Base-by-base conservation (phyloP, 1,140 invertebrate genomes). In the Neodiprion virginianus region DNA sequence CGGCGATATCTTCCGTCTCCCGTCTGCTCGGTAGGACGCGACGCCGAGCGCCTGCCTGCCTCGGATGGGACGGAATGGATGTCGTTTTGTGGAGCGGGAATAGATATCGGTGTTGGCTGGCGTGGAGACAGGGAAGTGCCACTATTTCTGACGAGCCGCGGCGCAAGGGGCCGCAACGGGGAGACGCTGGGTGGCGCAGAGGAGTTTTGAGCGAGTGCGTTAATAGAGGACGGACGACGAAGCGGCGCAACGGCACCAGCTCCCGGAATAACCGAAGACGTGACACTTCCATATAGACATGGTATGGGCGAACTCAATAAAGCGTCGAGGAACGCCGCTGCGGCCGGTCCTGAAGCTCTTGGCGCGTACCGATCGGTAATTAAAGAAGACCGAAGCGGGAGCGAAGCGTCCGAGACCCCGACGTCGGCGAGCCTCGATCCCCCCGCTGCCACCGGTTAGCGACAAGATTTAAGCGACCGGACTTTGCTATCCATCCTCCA, bases 21-120 rank as follows among this genome's bases (percentile, higher is more conserved):
- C 28, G 28, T 40, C 28, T 40, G 28, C 28, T 40, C 5, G 28
- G 1, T 1, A 40, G 28, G 28, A 40, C 28, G 28, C 28, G 28
- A 40, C 28, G 28, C 28, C 28, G 28, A 40, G 28, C 28, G 28
- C 28, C 28, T 40, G 28, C 28, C 28, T 40, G 28, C 67, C 72
- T 71, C 77, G 67, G 61, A 72, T 74, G 67, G 50, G 77, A 77
- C 75, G 79, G 75, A 72, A 72, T 76, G 81, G 82, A 80, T 83
- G 88, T 87, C 88, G 85, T 88, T 88, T 88, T 86, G 86, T 83
- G 86, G 83, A 74, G 87, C 87, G 83, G 85, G 87, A 89, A 89
- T 89, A 88, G 87, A 88, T 89, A 88, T 88, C 80, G 85, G 85
- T 80, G 81, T 80, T 84, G 81, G 84, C 84, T 87, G 84, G 82